Base-by-base conservation (phyloP, 2,113 vertebrate species). In the Varanus salvator region DNA sequence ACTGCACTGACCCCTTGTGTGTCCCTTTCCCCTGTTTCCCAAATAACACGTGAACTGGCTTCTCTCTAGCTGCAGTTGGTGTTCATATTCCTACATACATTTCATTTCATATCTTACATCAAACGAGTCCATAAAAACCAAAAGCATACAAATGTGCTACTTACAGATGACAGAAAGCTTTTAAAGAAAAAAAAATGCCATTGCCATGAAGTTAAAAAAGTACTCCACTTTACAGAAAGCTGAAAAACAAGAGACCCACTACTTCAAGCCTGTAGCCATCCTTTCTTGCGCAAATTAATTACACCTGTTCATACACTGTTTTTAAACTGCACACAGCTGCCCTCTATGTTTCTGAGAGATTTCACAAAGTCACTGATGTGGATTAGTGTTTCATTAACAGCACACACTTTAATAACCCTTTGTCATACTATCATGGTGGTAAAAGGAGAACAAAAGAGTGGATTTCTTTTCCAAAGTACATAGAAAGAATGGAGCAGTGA, bases 361-460 rank as follows among this genome's bases (percentile, higher is more conserved):
- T 85, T 90, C 83, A 85, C 88, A 80, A 90, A 90, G 88, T 80
- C 83, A 85, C 74, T 90, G 88, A 90, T 85, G 88, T 90, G 88
- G 83, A 90, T 90, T 90, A 90, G 88, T 90, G 83, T 90, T 90
- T 90, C 88, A 85, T 85, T 85, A 90, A 85, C 83, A 85, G 88
- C 83, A 80, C 66, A 90, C 83, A 85, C 64, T 85, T 85, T 90
- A 90, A 90, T 90, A 90, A 85, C 88, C 50, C 83, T 85, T 85
- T 85, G 74, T 85, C 83, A 90, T 90, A 80, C 66, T 80, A 85
- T 80, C 88, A 57, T 78, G 75, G 88, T 71, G 75, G 88, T 85
- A 90, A 90, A 90, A 80, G 75, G 83, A 85, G 83, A 90, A 85
- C 83, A 90, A 85, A 85, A 54, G 48, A 27, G 75, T 9, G 17